Base-by-base conservation (phyloP, 1,140 invertebrate species). In the Kradibia gibbosae region DNA sequence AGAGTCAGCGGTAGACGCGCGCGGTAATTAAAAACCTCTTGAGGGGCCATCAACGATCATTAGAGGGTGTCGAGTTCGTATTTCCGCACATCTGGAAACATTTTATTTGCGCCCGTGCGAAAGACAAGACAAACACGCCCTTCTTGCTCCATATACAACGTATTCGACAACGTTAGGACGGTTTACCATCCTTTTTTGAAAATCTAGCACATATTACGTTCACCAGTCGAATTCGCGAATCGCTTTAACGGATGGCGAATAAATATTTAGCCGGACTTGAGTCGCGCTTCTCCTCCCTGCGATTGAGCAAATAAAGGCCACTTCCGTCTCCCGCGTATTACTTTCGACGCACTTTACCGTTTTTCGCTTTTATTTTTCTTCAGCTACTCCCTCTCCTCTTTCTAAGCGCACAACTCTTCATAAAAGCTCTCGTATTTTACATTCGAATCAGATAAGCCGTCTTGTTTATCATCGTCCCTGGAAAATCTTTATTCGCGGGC, bases 21-120 rank as follows among this genome's bases (percentile, higher is more conserved):
- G 34, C 10, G 34, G 74, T 62, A 76, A 76, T 76, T 60, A 76
- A 60, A 42, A 62, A 62, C 39, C 57, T 50, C 57, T 76, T 76
- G 28, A 15, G 10, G 31, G 55, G 28, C n/a, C 36, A 62, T 76
- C 74, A 20, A 4, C 22, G 39, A n/a, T n/a, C 55, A 76, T 75
- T 60, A 60, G 50, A 55, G 50, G 22, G 20, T 34, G 55, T 8
- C 17, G 8, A 28, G 4, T 0, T 5, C 55, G 13, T 17, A 3
- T 60, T 60, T 28, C 3, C 8, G 13, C 31, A 60, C 25, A 60
- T 60, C 55, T 60, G 25, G 55, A n/a, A n/a, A n/a, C n/a, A n/a
- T n/a, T n/a, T n/a, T n/a, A n/a, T n/a, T n/a, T n/a, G n/a, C n/a
- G n/a, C n/a, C n/a, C n/a, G n/a, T n/a, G n/a, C n/a, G n/a, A n/a